These are phyloP conservation scores for Oplegnathus fasciatus DNA, from an alignment of 2,113 vertebrate species.

Conservation along the genomic window DNA sequence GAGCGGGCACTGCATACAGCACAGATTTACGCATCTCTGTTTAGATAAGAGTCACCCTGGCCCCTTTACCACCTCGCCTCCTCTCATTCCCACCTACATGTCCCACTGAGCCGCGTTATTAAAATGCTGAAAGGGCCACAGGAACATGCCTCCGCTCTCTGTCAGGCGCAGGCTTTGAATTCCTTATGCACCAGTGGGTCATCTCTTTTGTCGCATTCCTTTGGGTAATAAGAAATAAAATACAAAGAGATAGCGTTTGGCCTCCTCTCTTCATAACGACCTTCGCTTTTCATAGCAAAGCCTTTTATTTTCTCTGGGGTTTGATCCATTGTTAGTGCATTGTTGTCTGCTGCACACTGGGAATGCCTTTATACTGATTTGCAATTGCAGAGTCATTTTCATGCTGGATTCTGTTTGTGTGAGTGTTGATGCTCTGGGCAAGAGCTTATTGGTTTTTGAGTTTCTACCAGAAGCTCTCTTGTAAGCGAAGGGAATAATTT, in stretches of 20 bases:
- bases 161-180: constrained; percentile 38
- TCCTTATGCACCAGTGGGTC: constrained; percentile 18
- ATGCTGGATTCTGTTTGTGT: constrained; percentile 45
- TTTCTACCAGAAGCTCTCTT: constrained; percentile 43
- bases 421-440: constrained; percentile 48
- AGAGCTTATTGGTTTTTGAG: constrained; percentile 42
- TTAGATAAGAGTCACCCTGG: constrained; percentile 38
- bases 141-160: constrained; percentile 31
- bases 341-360: constrained; percentile 35
- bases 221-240: constrained; percentile 50
- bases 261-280: constrained; percentile 35
- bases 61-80: not conserved
- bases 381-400: constrained; percentile 34
- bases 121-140: constrained; percentile 33
- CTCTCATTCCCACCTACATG: constrained; percentile 25
- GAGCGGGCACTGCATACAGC: not conserved
- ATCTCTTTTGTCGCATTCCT: constrained; percentile 39
- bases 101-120: constrained; percentile 25
- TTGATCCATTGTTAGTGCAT: constrained; percentile 48
- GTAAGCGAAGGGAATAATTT: not conserved
- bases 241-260: constrained; percentile 50
- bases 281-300: constrained; percentile 33
- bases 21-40: constrained; percentile 53
- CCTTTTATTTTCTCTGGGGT: constrained; percentile 52
- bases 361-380: constrained; percentile 33